phyloP scores from a whole-genome alignment of 30 jellyfish, hydroid and myxozoan genomes.

The Aurelia sp. region DNA sequence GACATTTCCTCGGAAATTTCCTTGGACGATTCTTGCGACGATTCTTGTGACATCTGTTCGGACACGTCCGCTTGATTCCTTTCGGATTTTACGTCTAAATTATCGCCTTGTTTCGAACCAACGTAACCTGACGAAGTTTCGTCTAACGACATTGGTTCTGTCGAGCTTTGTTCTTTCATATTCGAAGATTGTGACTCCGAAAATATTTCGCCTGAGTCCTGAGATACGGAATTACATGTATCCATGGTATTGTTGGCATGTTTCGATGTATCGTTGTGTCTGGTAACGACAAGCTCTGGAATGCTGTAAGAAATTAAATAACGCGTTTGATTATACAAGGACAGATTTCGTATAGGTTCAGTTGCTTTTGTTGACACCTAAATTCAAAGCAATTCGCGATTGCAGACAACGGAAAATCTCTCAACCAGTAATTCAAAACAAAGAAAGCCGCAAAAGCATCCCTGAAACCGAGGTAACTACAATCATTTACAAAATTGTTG shows the following conservation, averaged over 20 bases:
- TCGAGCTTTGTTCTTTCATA: background rate
- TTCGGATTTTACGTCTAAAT: background rate
- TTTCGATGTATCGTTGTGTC: background rate
- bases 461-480: no score
- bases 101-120: background rate
- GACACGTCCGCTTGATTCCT: background rate
- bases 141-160: background rate
- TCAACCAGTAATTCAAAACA: no score
- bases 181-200: slow-evolving; percentile 33
- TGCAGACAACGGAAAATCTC: no score
- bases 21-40: background rate
- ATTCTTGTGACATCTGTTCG: background rate
- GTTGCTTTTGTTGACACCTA: no score
- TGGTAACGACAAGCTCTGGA: slow-evolving; percentile 6
- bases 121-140: background rate
- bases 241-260: slow-evolving; percentile 29
- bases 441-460: no score
- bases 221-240: slow-evolving; percentile 64
- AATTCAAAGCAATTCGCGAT: no score
- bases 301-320: slow-evolving; percentile 13
- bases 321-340: no score
- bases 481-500: no score
- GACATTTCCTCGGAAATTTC: background rate
- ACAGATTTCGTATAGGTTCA: no score
- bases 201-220: slow-evolving; percentile 33